Evolutionary conservation across 2,797 vertebrate species (phyloP).

Genomic region (Discoglossus pictus): DNA sequence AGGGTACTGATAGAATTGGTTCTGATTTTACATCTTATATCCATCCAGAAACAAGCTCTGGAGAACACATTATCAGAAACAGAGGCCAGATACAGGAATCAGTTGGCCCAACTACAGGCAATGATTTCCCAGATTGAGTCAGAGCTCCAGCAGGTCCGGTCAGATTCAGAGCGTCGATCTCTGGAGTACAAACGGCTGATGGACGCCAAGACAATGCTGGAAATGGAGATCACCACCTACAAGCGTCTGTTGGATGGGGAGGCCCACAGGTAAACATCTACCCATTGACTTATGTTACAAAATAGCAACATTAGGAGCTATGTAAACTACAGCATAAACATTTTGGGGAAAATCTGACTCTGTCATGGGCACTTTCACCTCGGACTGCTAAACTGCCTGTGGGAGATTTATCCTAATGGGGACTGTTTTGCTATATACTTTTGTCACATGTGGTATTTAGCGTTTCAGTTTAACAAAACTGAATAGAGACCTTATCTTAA

Average conservation of each 20-base stretch:
- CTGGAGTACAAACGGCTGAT: conserved; percentile 75
- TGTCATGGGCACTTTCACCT: no score
- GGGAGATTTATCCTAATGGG: no score
- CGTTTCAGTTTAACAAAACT: no score
- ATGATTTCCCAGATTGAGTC: conserved; percentile 77
- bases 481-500: no score
- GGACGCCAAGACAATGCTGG: conserved; percentile 78
- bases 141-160: conserved; percentile 73
- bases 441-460: no score
- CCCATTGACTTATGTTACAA: background rate
- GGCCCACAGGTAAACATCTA: conserved; percentile 68
- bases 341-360: no score
- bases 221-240: conserved; percentile 85
- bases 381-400: no score
- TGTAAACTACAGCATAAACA: no score
- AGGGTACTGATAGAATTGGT: background rate
- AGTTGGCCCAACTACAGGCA: conserved; percentile 74
- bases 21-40: background rate
- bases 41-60: conserved; percentile 75
- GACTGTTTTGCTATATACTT: no score
- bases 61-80: conserved; percentile 77
- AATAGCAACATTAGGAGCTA: no score
- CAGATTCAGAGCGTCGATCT: conserved; percentile 78
- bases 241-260: conserved; percentile 78
- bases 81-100: conserved; percentile 71